Evolutionary conservation across 2,113 vertebrate species (phyloP), one percentile per base, ranked within the genome.

Genomic region (Fukomys damarensis): DNA sequence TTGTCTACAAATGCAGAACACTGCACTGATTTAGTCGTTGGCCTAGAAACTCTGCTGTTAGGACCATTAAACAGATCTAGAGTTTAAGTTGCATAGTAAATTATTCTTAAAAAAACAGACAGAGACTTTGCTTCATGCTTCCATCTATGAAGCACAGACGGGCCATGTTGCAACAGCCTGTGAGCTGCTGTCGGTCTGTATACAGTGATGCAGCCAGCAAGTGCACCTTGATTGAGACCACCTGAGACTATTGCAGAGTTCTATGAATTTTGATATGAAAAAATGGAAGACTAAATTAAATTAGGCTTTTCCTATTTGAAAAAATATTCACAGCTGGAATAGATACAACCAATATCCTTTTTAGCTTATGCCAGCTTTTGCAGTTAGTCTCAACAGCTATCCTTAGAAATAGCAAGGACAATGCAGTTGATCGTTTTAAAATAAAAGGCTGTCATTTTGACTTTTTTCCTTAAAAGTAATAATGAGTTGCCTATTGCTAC

Each of bases 1-100:
- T 93, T 98, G 91, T 93, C 98, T 97, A 93, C 90, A 97, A 98
- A 98, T 94, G 96, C 88, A 95, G 94, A 97, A 58, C 11, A 46
- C 90, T 95, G 77, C 1, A 1, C 85, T 98, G 98, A 98, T 98
- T 98, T 97, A 98, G 98, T 49, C 95, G 35, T 95, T 97, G 97
- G 96, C 96, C 97, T 97, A 97, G 96, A 98, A 98, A 97, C 84
- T 98, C 97, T 98, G 93, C 59, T 97, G 79, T 96, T 97, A 98
- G 96, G 95, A 97, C 97, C 96, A 96, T 98, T 98, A 98, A 98
- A 97, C 95, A 94, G 97, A 96, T 97, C 93, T 93, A 95, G 77
- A 97, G 97, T 98, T 98, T 98, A 98, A 98, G 97, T 35, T 97
- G 77, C 74, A 72, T 63, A 82, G 82, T 97, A 98, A 98, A 98